Evolutionary conservation across 1,140 invertebrate species (phyloP).

Genomic region (Drosophila trapezifrons): DNA sequence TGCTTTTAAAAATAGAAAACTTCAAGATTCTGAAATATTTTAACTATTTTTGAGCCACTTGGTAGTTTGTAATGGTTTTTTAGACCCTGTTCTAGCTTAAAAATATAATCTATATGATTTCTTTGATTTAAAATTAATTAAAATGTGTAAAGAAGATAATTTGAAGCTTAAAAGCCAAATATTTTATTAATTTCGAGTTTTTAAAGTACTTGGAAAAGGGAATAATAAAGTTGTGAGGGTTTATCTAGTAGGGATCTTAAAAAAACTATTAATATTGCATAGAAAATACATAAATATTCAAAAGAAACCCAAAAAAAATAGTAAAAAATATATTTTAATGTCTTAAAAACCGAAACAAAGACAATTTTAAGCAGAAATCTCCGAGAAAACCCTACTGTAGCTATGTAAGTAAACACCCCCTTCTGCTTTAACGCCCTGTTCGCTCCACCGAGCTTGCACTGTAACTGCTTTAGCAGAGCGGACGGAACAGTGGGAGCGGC

Average conservation of each 20-base stretch:
- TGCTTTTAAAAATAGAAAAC: not conserved
- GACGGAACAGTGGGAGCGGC: constrained; percentile 44
- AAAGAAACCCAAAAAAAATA: not conserved
- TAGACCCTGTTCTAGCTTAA: too few species aligned
- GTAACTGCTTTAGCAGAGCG: constrained; percentile 16
- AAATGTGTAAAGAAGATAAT: too few species aligned
- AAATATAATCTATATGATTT: too few species aligned
- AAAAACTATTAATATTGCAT: not conserved
- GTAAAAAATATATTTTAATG: not conserved
- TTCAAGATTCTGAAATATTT: not conserved
- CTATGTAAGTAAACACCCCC: not conserved
- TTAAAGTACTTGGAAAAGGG: too few species aligned
- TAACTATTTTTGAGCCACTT: not conserved
- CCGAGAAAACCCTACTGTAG: not conserved
- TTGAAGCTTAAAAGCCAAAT: too few species aligned
- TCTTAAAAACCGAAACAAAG: not conserved
- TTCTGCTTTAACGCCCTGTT: too few species aligned
- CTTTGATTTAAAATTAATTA: too few species aligned
- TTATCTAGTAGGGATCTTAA: too few species aligned
- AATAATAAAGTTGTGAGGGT: too few species aligned
- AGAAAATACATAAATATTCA: not conserved
- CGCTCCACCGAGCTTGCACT: not conserved
- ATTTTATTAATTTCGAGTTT: too few species aligned
- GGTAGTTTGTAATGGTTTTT: too few species aligned
- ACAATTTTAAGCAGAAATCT: not conserved